A percentile compares a stretch with the other conserved stretches of the same genome.
phyloP scores from a whole-genome alignment of 2,113 vertebrate genomes.

The Trinectes maculatus region DNA sequence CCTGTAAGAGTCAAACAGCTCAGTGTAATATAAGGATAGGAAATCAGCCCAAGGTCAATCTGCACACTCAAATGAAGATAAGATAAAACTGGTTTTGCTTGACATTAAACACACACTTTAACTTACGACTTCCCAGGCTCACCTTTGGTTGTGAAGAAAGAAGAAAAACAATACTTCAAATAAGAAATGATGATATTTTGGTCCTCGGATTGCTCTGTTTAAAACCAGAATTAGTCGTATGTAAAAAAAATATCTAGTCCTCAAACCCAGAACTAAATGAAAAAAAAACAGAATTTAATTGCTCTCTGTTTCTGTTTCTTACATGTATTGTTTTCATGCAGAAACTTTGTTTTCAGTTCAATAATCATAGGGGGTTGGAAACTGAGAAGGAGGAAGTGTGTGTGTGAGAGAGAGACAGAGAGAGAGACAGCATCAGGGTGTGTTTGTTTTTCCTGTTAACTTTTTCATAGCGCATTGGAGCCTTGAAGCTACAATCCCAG shows the following conservation, averaged over 20 bases:
- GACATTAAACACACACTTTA: neutral
- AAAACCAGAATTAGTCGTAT: too few species aligned
- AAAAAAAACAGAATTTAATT: too few species aligned
- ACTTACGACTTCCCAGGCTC: neutral
- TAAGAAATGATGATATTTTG: too few species aligned
- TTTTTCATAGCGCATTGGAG: constrained; percentile 49
- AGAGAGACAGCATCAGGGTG: neutral
- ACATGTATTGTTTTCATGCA: neutral
- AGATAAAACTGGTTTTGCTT: constrained; percentile 12
- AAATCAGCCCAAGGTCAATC: neutral
- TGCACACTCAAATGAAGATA: neutral
- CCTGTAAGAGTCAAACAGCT: constrained; percentile 17
- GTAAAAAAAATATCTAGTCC: too few species aligned
- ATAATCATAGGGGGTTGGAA: constrained; percentile 36
- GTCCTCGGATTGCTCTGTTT: too few species aligned
- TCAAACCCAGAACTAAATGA: too few species aligned
- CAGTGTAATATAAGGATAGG: constrained; percentile 11
- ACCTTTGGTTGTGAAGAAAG: too few species aligned
- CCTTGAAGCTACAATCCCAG: constrained; percentile 50
- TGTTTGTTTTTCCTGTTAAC: neutral
- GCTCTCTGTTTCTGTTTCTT: too few species aligned
- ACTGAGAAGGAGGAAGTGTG: constrained; percentile 61
- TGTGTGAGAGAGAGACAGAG: too few species aligned
- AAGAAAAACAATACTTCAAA: too few species aligned
- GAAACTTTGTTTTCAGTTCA: neutral